Conservation (phyloP, 23 tunicate genomes). For the Oikopleura vanhoeffeni region DNA sequence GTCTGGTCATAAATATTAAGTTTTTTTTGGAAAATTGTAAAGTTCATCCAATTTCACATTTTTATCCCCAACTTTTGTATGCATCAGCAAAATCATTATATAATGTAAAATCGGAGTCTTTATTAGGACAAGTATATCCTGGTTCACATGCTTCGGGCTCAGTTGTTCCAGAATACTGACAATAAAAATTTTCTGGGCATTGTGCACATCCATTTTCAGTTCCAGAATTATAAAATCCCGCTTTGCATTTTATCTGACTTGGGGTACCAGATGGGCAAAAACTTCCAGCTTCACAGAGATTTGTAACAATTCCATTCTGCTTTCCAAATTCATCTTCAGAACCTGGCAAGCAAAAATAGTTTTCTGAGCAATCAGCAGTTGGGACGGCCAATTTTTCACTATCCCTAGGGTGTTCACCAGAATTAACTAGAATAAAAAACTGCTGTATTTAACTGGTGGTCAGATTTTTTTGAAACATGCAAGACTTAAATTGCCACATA, state of each 20-base stretch:
- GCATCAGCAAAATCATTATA: no score
- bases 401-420: no score
- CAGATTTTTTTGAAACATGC: no score
- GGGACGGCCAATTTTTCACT: no score
- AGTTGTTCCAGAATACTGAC: constrained; percentile 26
- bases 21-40: no score
- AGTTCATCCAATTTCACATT: no score
- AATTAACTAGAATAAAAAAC: no score
- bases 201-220: background rate
- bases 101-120: constrained; percentile 37
- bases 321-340: constrained; percentile 11
- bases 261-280: constrained; percentile 41
- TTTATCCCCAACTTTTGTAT: no score
- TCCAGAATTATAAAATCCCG: background rate
- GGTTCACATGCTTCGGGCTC: constrained; percentile 26
- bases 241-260: constrained; percentile 24
- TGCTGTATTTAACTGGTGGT: no score
- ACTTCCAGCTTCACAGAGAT: constrained; percentile 32
- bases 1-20: no score
- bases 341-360: background rate
- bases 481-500: no score
- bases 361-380: constrained; percentile 23
- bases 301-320: background rate
- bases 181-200: background rate
- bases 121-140: constrained; percentile 41